Evolutionary conservation across 1,140 invertebrate genomes (phyloP), one percentile per base, ranked within the genome.

Genomic region (Drosophila subobscura): DNA sequence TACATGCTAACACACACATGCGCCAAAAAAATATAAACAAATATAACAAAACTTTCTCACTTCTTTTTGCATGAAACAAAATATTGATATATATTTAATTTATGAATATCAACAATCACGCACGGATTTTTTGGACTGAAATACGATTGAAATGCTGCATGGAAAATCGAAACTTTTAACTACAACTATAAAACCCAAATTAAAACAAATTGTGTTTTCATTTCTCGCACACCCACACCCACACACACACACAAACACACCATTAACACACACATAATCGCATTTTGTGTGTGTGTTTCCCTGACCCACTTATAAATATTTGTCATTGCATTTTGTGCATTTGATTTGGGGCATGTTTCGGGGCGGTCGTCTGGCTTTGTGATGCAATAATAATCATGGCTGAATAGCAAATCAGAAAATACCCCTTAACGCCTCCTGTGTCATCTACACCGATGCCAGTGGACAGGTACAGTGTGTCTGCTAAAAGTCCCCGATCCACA

Each of bases 361-460:
- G 20, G 33, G 53, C 44, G 64, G 5, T 27, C 25, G 5, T 6
- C 25, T 27, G 33, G 63, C 49, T 68, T 46, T 46, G 6, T 46
- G 64, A 37, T 37, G 10, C 10, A 12, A 37, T 37, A 37, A 37
- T 37, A 37, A 37, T 37, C 33, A 12, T 12, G 56, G 20, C 57
- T 53, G 57, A 56, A 63, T 77, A 91, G 90, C 89, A 52, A 70
- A 92, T 92, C 93, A 91, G 92, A 91, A 91, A 93, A 94, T 96
- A 92, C 95, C 96, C 92, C 93, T 93, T 94, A 97, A 97, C 93
- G 96, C 96, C 93, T 95, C 96, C 93, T 97, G 95, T 94, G 96
- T 98, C 93, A 95, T 97, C 94, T 98, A 97, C 95, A 97, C 96
- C 94, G 97, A 97, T 94, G 96, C 96, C 92, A 96, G 96, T 94